phyloP scores from a whole-genome alignment of 2,888 invertebrate genomes.

The Mythimna lalbum region DNA sequence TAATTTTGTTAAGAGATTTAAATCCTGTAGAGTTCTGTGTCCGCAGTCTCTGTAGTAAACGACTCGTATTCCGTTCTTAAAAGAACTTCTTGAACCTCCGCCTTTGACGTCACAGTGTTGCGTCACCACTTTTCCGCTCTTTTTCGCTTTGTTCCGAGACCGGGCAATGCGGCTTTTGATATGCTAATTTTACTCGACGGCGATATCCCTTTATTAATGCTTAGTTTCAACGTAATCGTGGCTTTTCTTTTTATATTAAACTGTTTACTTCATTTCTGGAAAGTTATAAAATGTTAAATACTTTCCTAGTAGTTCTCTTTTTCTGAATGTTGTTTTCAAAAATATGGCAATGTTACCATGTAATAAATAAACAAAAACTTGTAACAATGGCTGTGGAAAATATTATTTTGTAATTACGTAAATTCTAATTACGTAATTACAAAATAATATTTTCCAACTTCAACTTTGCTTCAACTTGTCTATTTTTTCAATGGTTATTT shows the following conservation, averaged over 20 bases:
- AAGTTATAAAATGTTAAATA: neutral
- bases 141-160: constrained; percentile 27
- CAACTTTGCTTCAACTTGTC: too few relatives aligned
- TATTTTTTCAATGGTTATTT: too few relatives aligned
- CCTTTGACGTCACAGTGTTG: constrained; percentile 29
- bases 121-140: constrained; percentile 29
- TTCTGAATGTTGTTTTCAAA: too few relatives aligned
- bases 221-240: neutral
- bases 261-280: neutral
- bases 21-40: constrained; percentile 1
- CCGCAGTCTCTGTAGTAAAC: neutral
- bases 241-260: neutral
- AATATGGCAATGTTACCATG: too few relatives aligned
- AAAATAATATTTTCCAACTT: too few relatives aligned
- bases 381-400: too few relatives aligned
- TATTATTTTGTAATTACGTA: too few relatives aligned
- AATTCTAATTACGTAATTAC: too few relatives aligned
- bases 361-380: too few relatives aligned
- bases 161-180: constrained; percentile 54
- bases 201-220: constrained; percentile 16
- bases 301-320: neutral
- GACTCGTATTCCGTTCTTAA: neutral
- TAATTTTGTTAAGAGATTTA: constrained; percentile 30
- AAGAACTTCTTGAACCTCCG: constrained; percentile 3
- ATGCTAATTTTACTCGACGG: constrained; percentile 53